Evolutionary conservation across 2,888 invertebrate genomes (phyloP), one percentile per base, ranked within the genome.

Genomic region (Tenthredo mesomela): DNA sequence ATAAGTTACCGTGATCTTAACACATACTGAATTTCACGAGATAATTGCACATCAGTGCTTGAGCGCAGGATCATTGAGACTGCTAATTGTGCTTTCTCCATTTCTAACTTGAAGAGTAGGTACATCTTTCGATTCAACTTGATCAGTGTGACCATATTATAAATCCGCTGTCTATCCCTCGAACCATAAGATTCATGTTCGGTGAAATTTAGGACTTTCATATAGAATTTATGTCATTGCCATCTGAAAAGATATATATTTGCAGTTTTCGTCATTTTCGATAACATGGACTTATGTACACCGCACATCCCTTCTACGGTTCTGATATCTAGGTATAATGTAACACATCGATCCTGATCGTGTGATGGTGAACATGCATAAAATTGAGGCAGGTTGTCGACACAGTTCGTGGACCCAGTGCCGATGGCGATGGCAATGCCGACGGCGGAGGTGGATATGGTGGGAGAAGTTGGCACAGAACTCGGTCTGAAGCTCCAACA

Each of bases 361-460:
- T 21, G 37, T 6, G 58, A n/a, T 40, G 58, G n/a, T 40, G 61
- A 80, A 61, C 25, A 80, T 61, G 40, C 33, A 3, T 80, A 80
- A 80, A 61, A 80, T 80, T 61, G 80, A 80, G 80, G 80, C 80
- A 80, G 80, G 80, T 80, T 80, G 40, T 80, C 80, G 80, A 80
- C 80, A 80, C 80, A 80, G 80, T 80, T 80, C 40, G 80, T 61
- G 80, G 80, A 80, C 61, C 80, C 61, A 61, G 58, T 61, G 61
- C 80, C 50, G 54, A 78, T 54, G 54, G 54, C 58, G 78, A 75
- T 75, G 75, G 47, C 25, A 25, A 75, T 75, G 75, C 40, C 47
- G 67, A 73, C 47, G 70, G 77, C 75, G 71, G 77, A 85, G 85
- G 77, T 85, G 80, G 73, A 65, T 61, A 75, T 86, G 86, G 87